phyloP scores from a whole-genome alignment of 2,888 invertebrate species.

The Cephus nigrinus region DNA sequence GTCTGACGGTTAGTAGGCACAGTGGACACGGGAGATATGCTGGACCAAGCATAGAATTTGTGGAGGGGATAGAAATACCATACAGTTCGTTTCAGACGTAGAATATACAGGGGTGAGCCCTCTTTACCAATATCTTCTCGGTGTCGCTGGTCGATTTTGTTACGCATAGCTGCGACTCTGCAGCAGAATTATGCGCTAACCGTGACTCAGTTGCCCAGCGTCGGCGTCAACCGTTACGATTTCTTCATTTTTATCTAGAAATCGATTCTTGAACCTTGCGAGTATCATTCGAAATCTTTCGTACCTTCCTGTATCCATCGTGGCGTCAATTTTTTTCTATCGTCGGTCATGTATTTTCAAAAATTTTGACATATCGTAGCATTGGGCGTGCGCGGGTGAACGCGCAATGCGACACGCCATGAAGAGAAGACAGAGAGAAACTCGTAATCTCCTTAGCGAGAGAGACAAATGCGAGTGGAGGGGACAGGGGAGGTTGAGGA shows the following conservation, averaged over 20 bases:
- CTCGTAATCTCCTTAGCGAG: slow-evolving; percentile 54
- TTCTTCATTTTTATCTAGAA: background rate
- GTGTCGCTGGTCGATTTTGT: slow-evolving; percentile 47
- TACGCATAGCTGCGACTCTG: slow-evolving; percentile 47
- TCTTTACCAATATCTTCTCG: too few species aligned
- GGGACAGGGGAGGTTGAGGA: background rate
- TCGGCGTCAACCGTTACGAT: background rate
- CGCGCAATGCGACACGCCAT: slow-evolving; percentile 64
- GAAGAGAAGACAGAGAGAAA: slow-evolving; percentile 45
- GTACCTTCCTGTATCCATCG: background rate
- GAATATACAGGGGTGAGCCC: too few species aligned
- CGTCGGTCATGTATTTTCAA: background rate
- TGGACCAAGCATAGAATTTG: too few species aligned
- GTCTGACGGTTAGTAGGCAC: too few species aligned
- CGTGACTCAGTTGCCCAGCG: slow-evolving; percentile 32
- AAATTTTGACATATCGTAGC: background rate
- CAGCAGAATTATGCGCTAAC: slow-evolving; percentile 52
- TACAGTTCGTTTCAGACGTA: too few species aligned
- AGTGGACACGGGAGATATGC: too few species aligned
- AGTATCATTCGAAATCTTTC: background rate
- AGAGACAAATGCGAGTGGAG: slow-evolving; percentile 9
- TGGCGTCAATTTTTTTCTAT: background rate
- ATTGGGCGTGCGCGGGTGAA: slow-evolving; percentile 58
- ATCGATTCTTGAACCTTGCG: background rate
- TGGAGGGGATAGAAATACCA: too few species aligned